Evolutionary conservation across 2,888 invertebrate species (phyloP).

Genomic region (Lydus trimaculatus): DNA sequence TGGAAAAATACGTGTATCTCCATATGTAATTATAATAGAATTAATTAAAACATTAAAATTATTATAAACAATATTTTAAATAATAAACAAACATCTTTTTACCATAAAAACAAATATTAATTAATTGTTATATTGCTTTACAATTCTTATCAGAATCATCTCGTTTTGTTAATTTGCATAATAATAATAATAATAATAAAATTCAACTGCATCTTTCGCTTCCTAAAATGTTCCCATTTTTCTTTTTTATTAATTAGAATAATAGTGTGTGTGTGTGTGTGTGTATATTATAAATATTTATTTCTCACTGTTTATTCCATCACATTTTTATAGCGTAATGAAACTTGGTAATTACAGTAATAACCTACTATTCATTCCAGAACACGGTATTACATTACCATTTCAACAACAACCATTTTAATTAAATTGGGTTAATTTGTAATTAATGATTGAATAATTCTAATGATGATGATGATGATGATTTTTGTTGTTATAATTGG

Average conservation of each 20-base stretch:
- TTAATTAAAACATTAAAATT: conserved; percentile 18
- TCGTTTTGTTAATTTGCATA: not conserved
- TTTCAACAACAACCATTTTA: conserved; percentile 12
- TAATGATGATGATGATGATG: too few relatives aligned
- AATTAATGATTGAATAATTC: conserved; percentile 6
- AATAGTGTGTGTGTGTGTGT: too few relatives aligned
- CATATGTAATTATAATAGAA: conserved; percentile 27
- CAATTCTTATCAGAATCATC: not conserved
- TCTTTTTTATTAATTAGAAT: not conserved
- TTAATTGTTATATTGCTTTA: not conserved
- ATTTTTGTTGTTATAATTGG: too few relatives aligned
- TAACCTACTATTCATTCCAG: conserved; percentile 11
- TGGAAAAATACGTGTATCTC: conserved; percentile 16
- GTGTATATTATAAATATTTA: conserved; percentile 15
- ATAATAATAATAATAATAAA: not conserved
- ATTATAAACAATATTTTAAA: not conserved
- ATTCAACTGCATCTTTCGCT: not conserved
- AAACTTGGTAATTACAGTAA: conserved; percentile 15
- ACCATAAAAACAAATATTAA: too few relatives aligned
- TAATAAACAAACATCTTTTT: not conserved
- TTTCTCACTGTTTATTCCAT: conserved; percentile 11
- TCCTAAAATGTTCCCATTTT: not conserved
- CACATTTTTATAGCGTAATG: conserved; percentile 13
- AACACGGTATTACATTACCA: conserved; percentile 11
- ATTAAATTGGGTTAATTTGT: conserved; percentile 11